These are phyloP conservation scores for Perca fluviatilis DNA, from an alignment of 2,113 vertebrate species.

Conservation along the genomic window DNA sequence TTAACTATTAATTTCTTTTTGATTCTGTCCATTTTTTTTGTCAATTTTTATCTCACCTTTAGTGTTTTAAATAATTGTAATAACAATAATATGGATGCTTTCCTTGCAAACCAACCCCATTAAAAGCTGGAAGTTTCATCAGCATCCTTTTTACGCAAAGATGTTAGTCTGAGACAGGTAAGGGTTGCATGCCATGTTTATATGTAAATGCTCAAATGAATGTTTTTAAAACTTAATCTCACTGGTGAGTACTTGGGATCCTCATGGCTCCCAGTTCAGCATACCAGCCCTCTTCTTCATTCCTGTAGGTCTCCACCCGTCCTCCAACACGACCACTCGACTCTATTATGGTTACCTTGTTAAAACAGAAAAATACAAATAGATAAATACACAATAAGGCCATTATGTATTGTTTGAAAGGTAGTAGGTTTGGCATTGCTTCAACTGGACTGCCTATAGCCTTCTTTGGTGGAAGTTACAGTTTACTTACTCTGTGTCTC, in stretches of 20 bases:
- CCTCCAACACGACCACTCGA: slow-evolving; percentile 56
- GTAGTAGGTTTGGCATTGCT: neutral
- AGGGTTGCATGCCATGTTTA: neutral
- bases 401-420: too few relatives aligned
- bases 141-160: neutral
- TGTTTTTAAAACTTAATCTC: neutral
- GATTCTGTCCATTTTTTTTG: too few relatives aligned
- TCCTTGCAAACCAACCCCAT: neutral
- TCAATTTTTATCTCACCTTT: too few relatives aligned
- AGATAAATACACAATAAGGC: neutral
- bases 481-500: too few relatives aligned
- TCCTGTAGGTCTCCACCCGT: slow-evolving; percentile 59
- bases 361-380: neutral
- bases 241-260: slow-evolving; percentile 55
- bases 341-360: slow-evolving; percentile 62
- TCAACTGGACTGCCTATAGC: too few relatives aligned
- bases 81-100: neutral
- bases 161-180: neutral
- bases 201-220: neutral
- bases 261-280: slow-evolving; percentile 69
- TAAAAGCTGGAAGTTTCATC: neutral
- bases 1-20: too few relatives aligned
- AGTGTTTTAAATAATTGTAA: neutral
- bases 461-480: too few relatives aligned
- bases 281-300: slow-evolving; percentile 62